Base-by-base conservation (phyloP, 2,113 vertebrate species). In the Corvus cornix region DNA sequence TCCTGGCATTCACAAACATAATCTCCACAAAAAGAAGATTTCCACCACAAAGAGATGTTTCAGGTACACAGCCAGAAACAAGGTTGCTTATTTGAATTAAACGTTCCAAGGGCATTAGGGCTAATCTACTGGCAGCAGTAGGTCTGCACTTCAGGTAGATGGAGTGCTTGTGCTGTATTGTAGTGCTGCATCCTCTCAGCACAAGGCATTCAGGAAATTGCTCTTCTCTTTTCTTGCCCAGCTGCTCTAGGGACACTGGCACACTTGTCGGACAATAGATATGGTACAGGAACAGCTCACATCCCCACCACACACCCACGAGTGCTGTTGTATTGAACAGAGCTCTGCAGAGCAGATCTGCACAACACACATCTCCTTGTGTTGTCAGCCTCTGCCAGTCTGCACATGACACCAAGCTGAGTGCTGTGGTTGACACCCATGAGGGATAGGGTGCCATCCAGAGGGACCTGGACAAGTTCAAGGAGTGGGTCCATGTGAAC, bases 141-240 rank as follows among this genome's bases (percentile, higher is more conserved):
- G 93, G 89, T 67, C 70, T 85, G 14, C 87, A 64, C 92, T 90
- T 90, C 79, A 95, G 96, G 60, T 91, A 81, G 73, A 74, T 73
- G 96, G 90, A 96, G 90, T 93, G 55, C 86, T 93, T 52, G 88
- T 74, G 68, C 88, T 90, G 72, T 10, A 49, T 39, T 78, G 79
- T 33, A 33, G 55, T 68, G 48, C 83, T 7, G 46, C 74, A 79
- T 39, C 78, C 84, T 73, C 90, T 91, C 85, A 62, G 82, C 62
- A 56, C 53, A 31, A 76, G 53, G 75, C 9, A 53, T 80, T 60
- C 82, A 79, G 85, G 43, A 37, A 94, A 91, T 24, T 53, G 82
- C 75, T 96, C 53, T 75, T 75, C 62, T 69, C 62, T 73, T 22
- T 41, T 69, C 69, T 81, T 48, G 48, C 68, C 83, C 93, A 79